Percentiles rank a stretch among this genome's conserved stretches.
phyloP scores from a whole-genome alignment of 1,140 invertebrate genomes.

The Pectinophora gossypiella region DNA sequence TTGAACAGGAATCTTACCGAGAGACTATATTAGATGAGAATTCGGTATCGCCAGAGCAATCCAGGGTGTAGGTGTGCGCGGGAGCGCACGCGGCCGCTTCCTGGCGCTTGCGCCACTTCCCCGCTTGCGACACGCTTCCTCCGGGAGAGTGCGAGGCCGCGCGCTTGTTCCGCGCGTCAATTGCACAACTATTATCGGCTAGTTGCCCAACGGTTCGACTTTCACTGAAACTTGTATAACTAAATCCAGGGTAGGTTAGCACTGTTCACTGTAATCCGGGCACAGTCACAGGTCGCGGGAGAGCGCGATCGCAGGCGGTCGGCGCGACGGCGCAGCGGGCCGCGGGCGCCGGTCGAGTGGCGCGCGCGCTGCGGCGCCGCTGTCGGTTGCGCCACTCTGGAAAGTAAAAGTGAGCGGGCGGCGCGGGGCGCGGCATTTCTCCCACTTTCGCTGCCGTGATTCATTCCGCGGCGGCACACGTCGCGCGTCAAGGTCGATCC shows the following conservation, averaged over 20 bases:
- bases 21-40: conserved; percentile 39
- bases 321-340: conserved; percentile 69
- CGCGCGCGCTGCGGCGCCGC: conserved; percentile 52
- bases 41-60: conserved; percentile 34
- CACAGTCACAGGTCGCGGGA: conserved; percentile 38
- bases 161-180: conserved; percentile 49
- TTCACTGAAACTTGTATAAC: conserved; percentile 45
- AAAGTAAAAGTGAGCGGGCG: conserved; percentile 73
- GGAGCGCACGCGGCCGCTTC: conserved; percentile 48
- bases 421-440: conserved; percentile 66
- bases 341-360: conserved; percentile 69
- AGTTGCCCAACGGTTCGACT: conserved; percentile 52
- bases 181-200: conserved; percentile 63
- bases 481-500: conserved; percentile 54
- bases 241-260: conserved; percentile 51
- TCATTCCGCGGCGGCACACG: conserved; percentile 32
- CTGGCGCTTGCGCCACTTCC: conserved; percentile 66
- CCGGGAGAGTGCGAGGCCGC: conserved; percentile 63
- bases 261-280: conserved; percentile 67
- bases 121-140: conserved; percentile 67
- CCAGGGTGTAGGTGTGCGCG: conserved; percentile 48
- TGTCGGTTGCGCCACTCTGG: conserved; percentile 65
- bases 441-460: conserved; percentile 73
- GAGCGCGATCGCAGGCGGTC: conserved; percentile 35
- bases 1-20: conserved; percentile 37